Percentiles rank a stretch among this genome's conserved stretches.
Conservation (phyloP, 2,797 vertebrate species). For the Mus minutoides region DNA sequence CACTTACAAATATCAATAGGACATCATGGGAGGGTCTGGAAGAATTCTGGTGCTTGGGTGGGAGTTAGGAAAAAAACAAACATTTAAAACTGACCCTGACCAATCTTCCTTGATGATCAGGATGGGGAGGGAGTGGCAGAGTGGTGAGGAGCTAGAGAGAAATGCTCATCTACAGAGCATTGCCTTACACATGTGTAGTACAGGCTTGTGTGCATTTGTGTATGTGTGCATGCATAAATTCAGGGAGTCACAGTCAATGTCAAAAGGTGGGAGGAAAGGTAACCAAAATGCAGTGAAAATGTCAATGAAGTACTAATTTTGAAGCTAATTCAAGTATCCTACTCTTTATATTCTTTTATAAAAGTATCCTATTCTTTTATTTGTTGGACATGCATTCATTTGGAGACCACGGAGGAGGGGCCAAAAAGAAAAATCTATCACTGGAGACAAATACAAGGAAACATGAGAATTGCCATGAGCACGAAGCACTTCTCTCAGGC, state of each 20-base stretch:
- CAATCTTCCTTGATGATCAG: neutral
- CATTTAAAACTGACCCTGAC: neutral
- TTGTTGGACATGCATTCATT: no score
- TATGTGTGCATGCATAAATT: neutral
- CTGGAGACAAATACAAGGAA: neutral
- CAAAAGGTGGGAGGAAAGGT: neutral
- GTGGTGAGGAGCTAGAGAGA: neutral
- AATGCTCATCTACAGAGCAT: no score
- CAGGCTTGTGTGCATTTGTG: no score
- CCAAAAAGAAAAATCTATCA: neutral
- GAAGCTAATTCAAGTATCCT: neutral
- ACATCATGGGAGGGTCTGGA: neutral
- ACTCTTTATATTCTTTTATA: neutral
- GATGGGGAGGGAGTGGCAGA: neutral
- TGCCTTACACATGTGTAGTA: neutral
- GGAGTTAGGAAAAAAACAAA: neutral
- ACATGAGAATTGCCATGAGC: neutral
- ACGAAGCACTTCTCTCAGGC: neutral
- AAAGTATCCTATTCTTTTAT: neutral
- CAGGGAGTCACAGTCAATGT: neutral
- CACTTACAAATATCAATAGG: neutral
- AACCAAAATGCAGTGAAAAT: neutral
- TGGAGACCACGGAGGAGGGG: neutral
- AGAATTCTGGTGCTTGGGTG: neutral
- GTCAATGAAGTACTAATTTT: neutral